Evolutionary conservation across 2,888 invertebrate species (phyloP).

Genomic region (Phyto melanocephala): DNA sequence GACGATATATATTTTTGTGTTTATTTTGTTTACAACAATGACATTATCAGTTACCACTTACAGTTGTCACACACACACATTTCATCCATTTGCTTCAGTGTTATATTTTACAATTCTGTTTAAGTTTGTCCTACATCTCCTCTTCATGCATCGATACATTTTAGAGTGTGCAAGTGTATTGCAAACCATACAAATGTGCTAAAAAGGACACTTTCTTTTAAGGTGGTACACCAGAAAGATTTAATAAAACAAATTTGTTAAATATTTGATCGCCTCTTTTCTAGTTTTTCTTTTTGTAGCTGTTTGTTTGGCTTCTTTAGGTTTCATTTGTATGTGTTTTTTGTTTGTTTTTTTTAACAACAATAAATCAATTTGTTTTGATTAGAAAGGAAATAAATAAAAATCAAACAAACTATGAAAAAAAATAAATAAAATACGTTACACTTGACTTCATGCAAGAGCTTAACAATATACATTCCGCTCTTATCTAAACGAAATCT

Average conservation of each 20-base stretch:
- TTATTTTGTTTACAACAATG: too few species aligned
- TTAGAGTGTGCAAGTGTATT: background rate
- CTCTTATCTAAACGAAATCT: background rate
- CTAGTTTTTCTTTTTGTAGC: background rate
- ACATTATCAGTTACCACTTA: too few species aligned
- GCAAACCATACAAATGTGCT: too few species aligned
- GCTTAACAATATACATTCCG: background rate
- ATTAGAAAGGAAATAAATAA: slow-evolving; percentile 23
- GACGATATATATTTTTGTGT: too few species aligned
- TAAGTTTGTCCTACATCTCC: too few species aligned
- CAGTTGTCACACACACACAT: too few species aligned
- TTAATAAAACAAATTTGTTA: slow-evolving; percentile 22
- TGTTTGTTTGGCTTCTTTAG: slow-evolving; percentile 1
- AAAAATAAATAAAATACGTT: background rate
- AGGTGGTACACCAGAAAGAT: too few species aligned
- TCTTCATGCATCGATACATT: background rate
- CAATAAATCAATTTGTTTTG: slow-evolving; percentile 51
- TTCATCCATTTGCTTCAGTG: too few species aligned
- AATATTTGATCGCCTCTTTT: slow-evolving; percentile 30
- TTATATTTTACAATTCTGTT: too few species aligned
- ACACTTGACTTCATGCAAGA: slow-evolving; percentile 10
- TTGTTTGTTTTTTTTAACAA: slow-evolving; percentile 5
- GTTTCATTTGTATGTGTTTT: too few species aligned
- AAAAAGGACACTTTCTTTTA: too few species aligned
- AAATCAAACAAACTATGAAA: too few species aligned